Base-by-base conservation (phyloP, 1,140 invertebrate species). In the Bombus polaris region DNA sequence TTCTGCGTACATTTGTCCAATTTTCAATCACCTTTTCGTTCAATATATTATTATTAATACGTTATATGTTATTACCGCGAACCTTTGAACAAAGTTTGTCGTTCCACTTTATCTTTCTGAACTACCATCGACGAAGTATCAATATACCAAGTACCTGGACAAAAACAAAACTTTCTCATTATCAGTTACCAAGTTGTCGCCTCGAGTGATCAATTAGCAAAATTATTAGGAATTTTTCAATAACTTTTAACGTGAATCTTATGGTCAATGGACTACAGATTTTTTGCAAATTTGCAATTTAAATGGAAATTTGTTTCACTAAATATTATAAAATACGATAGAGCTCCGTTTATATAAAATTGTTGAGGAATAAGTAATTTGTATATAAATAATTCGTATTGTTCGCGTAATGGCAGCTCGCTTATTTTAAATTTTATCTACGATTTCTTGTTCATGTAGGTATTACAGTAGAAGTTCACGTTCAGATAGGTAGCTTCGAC, bases 1-100 rank as follows among this genome's bases (percentile, higher is more conserved):
- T 42, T 18, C 2, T 3, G 3, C 22, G 22, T 25, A 25, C 1
- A 28, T 12, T 8, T 9, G 0, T 37, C 0, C 15, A 42, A n/a
- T n/a, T 72, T n/a, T 0, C 25, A 3, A n/a, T 10, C 9, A 47
- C 1, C n/a, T 32, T 32, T 15, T 6, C 5, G 5, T 25, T 71
- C 39, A 28, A 42, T 44, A 15, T n/a, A 1, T n/a, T 2, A 2
- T 12, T 53, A 22, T 53, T 53, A 8, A 53, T 53, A 8, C 47
- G 6, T 53, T 53, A 12, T 62, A 12, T 62, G 39, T 25, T 13
- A 12, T 42, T 53, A 53, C 47, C 47, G 47, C 47, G 47, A 37
- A 12, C 35, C 68, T 70, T 70, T 22, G 22, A 10, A 25, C 35
- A 70, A 70, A 70, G 35, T 39, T 70, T 32, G 59, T 25, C 66